Percentiles rank a stretch among this genome's conserved stretches.
Evolutionary conservation across 2,888 invertebrate species (phyloP).

Genomic region (Lepetodrilus schrolli): DNA sequence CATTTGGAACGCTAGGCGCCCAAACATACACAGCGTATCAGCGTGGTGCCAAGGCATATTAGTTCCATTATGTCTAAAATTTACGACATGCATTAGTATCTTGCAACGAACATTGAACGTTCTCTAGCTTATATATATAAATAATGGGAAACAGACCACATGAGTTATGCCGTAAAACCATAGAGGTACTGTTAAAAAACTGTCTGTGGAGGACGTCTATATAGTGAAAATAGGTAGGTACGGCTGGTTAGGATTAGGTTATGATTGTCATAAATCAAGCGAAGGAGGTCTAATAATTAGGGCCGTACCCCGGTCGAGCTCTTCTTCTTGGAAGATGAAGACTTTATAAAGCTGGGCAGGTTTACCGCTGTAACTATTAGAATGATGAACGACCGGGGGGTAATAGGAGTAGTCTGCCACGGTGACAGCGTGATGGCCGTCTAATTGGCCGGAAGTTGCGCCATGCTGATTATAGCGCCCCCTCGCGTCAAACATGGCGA

Average conservation of each 20-base stretch:
- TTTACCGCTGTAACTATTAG: neutral
- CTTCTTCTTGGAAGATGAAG: neutral
- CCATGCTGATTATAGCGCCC: constrained; percentile 18
- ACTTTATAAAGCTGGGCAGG: constrained; percentile 3
- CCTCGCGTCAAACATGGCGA: constrained; percentile 17
- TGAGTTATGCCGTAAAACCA: no score
- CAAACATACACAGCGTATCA: neutral
- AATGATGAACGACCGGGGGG: neutral
- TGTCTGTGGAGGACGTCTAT: neutral
- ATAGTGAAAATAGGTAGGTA: no score
- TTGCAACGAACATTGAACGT: neutral
- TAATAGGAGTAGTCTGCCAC: neutral
- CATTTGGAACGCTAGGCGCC: no score
- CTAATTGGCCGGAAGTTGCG: constrained; percentile 27
- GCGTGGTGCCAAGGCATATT: no score
- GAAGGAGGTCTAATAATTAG: neutral
- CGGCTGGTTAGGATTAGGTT: no score
- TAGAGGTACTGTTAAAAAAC: no score
- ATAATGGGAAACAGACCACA: neutral
- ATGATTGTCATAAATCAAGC: neutral
- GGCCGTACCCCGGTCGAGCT: neutral
- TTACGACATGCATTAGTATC: neutral
- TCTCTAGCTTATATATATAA: neutral
- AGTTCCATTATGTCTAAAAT: no score
- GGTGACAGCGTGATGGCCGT: neutral